Evolutionary conservation across 2,888 invertebrate genomes (phyloP).

Genomic region (Drosophila melanocephala): DNA sequence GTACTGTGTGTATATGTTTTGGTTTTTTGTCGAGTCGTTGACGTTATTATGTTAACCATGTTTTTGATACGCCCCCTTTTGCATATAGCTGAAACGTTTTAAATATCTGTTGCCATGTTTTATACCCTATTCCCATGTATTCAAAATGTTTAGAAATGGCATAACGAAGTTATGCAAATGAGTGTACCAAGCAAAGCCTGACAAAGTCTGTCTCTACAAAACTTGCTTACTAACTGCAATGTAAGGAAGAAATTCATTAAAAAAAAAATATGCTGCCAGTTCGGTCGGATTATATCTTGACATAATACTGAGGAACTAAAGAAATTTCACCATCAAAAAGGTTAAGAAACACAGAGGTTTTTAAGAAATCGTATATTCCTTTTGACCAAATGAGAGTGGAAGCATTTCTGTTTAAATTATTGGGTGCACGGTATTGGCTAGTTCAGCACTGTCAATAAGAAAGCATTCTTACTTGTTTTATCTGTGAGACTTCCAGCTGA

Average conservation of each 20-base stretch:
- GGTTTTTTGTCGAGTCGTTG: constrained; percentile 24
- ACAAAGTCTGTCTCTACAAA: background rate
- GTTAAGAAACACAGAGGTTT: background rate
- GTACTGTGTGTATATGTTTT: constrained; percentile 10
- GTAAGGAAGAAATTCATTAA: too few species aligned
- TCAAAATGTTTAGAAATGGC: background rate
- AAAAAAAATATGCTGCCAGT: background rate
- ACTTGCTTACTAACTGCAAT: background rate
- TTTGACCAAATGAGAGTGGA: background rate
- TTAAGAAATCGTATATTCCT: background rate
- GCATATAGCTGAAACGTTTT: constrained; percentile 47
- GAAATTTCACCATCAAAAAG: background rate
- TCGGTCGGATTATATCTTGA: background rate
- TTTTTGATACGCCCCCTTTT: constrained; percentile 37
- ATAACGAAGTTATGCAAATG: background rate
- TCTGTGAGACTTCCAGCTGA: constrained; percentile 54
- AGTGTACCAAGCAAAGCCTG: background rate
- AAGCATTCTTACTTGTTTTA: constrained; percentile 18
- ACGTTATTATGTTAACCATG: constrained; percentile 46
- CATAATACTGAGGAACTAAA: background rate
- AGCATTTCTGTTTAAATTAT: background rate
- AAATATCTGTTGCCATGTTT: constrained; percentile 53
- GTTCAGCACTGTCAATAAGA: background rate
- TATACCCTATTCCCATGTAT: background rate
- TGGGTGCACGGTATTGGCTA: background rate